phyloP scores from a whole-genome alignment of 2,113 vertebrate genomes.

The Nannobrachium achirus region DNA sequence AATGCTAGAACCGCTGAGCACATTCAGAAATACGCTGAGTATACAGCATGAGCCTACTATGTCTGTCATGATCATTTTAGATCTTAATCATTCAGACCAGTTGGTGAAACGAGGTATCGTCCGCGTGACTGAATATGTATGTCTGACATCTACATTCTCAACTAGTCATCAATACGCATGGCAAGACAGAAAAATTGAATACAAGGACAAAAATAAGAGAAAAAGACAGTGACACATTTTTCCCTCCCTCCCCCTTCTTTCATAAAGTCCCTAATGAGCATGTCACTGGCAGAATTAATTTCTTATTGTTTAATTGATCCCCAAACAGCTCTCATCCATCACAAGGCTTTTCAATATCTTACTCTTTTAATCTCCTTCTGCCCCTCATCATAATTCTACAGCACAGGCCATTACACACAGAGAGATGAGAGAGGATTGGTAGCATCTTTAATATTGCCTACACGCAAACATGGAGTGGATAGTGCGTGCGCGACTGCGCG shows the following conservation, averaged over 20 bases:
- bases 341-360: constrained; percentile 69
- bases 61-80: neutral
- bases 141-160: neutral
- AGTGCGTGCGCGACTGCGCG: neutral
- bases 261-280: constrained; percentile 76
- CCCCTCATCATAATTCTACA: constrained; percentile 66
- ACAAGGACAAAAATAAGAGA: constrained; percentile 13
- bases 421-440: constrained; percentile 12
- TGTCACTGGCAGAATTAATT: constrained; percentile 79
- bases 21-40: constrained; percentile 29
- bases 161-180: neutral
- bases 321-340: constrained; percentile 77
- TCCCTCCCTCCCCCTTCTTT: constrained; percentile 47
- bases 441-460: constrained; percentile 36
- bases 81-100: neutral
- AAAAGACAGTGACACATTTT: constrained; percentile 39
- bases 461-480: neutral
- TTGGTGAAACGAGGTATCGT: neutral
- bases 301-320: constrained; percentile 80
- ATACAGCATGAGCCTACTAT: constrained; percentile 1
- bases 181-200: constrained; percentile 1
- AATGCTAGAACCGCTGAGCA: constrained; percentile 36
- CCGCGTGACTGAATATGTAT: constrained; percentile 2
- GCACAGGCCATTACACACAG: constrained; percentile 62
- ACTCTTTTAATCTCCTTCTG: constrained; percentile 66